Evolutionary conservation across 1,140 invertebrate genomes (phyloP), one percentile per base, ranked within the genome.

Genomic region (Holcopasites calliopsidis): DNA sequence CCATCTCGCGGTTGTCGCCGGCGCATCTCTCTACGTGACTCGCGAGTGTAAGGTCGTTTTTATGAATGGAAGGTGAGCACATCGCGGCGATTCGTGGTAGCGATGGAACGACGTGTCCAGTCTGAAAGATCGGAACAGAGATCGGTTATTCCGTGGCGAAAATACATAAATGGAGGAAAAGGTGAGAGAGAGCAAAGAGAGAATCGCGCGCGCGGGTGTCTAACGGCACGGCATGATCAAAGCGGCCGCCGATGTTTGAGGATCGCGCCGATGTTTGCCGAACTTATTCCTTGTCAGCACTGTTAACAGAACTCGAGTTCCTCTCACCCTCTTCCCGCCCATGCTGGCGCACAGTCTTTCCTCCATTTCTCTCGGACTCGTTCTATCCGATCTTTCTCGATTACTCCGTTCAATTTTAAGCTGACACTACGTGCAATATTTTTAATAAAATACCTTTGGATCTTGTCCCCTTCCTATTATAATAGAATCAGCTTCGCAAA

Each of bases 201-300:
- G 21, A 47, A 49, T 60, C 68, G 83, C 81, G 77, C 44, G 47
- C 16, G 77, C 79, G 76, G 84, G 80, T 85, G 88, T 89, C 87
- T 88, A 87, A 83, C 82, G 80, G 86, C 85, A 75, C 79, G 80
- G 44, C 66, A 73, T 58, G 87, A 88, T 90, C 90, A 91, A 91
- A 90, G 88, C 80, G 77, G 62, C 90, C 90, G 90, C 86, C 87
- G 66, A 86, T 90, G 87, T 91, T 91, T 91, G 89, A 91, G 85
- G 84, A 90, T 90, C 88, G 89, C 84, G 87, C 85, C 88, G 88
- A 90, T 90, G 86, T 91, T 91, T 91, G 89, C 82, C 83, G 82
- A 90, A 91, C 88, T 91, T 90, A 90, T 90, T 90, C 88, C 86
- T 90, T 89, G 88, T 89, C 87, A 91, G 89, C 86, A 87, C 86